Evolutionary conservation across 2,113 vertebrate genomes (phyloP).

Genomic region (Tichodroma muraria): DNA sequence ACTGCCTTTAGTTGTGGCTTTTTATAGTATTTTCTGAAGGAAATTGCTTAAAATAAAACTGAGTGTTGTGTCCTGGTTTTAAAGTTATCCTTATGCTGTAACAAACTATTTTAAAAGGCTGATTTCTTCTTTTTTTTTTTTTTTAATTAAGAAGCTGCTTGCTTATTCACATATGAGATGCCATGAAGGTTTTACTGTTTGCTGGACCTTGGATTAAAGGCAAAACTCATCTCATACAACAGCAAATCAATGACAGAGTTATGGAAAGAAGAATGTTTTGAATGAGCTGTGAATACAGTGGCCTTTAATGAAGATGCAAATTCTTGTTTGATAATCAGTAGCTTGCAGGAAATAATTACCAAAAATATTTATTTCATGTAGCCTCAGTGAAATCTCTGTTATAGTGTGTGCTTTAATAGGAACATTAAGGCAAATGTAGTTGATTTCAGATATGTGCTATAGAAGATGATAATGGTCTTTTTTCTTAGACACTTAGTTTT

Average conservation of each 20-base stretch:
- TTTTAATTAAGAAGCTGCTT: not conserved
- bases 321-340: not conserved
- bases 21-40: not conserved
- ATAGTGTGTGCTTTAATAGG: not conserved
- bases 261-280: not conserved
- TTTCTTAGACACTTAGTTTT: not conserved
- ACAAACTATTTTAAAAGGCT: not conserved
- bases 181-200: not conserved
- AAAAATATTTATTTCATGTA: not conserved
- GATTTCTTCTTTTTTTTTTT: not conserved
- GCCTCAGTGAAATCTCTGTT: not conserved
- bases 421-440: not conserved
- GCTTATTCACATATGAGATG: not conserved
- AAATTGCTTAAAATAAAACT: not conserved
- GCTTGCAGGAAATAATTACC: not conserved
- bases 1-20: not conserved
- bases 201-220: not conserved
- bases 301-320: not conserved
- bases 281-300: not conserved
- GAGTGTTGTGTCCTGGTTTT: not conserved
- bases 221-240: not conserved
- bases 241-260: not conserved
- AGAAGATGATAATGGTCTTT: not conserved
- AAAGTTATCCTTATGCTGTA: not conserved
- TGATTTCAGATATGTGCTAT: not conserved